Percentiles rank a stretch among this genome's conserved stretches.
phyloP scores from a whole-genome alignment of 1,140 invertebrate species.

The Listronotus bonariensis region DNA sequence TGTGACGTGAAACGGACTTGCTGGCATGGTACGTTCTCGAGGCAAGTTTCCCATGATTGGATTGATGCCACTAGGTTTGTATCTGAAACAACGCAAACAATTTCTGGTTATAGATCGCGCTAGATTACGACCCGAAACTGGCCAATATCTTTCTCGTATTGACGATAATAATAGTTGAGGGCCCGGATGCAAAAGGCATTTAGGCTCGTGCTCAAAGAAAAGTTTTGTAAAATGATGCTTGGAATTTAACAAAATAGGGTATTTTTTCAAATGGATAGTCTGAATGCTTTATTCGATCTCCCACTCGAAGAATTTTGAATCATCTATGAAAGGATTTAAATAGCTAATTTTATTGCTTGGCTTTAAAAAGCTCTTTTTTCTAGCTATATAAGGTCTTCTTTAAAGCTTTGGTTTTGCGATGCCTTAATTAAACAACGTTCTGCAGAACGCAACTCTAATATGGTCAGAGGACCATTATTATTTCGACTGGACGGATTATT shows the following conservation, averaged over 20 bases:
- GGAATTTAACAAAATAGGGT: constrained; percentile 42
- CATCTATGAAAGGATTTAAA: constrained; percentile 54
- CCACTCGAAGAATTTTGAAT: constrained; percentile 53
- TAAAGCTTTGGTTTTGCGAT: constrained; percentile 14
- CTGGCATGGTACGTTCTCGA: constrained; percentile 30
- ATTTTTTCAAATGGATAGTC: constrained; percentile 43
- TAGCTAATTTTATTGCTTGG: constrained; percentile 37
- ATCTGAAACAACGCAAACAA: constrained; percentile 37
- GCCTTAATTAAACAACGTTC: background rate
- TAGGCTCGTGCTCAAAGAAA: too few relatives aligned
- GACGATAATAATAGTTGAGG: too few relatives aligned
- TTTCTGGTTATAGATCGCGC: constrained; percentile 36
- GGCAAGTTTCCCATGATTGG: constrained; percentile 54
- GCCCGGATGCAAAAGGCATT: too few relatives aligned
- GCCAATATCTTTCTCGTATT: constrained; percentile 35
- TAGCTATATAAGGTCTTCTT: constrained; percentile 16
- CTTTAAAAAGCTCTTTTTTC: background rate
- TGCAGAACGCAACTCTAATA: background rate
- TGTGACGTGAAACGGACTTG: constrained; percentile 39
- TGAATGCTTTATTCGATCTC: constrained; percentile 49
- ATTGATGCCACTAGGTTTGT: constrained; percentile 10
- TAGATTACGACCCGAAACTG: constrained; percentile 33
- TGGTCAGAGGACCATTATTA: background rate
- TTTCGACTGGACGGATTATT: too few relatives aligned
- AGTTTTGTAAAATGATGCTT: too few relatives aligned